phyloP scores from a whole-genome alignment of 2,797 vertebrate species.

The Acipenser oxyrinchus region DNA sequence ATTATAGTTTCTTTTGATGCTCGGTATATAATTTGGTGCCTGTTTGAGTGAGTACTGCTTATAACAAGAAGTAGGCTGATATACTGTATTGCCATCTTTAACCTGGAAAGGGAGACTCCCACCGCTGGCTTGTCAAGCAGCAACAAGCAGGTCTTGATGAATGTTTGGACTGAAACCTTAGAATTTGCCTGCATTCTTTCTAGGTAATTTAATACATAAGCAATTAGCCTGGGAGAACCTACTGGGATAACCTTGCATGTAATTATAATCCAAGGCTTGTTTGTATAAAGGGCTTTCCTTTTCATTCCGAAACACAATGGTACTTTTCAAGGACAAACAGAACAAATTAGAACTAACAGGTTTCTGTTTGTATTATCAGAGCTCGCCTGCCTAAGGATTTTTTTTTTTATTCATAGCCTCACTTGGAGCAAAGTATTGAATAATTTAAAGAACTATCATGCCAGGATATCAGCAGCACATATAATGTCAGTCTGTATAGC shows the following conservation, averaged over 20 bases:
- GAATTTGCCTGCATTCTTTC: slow-evolving; percentile 5
- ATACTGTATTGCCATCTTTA: neutral
- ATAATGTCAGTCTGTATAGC: slow-evolving; percentile 35
- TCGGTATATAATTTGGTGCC: too few relatives aligned
- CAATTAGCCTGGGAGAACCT: slow-evolving; percentile 17
- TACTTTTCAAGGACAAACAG: slow-evolving; percentile 37
- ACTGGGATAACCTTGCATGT: slow-evolving; percentile 15
- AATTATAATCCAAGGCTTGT: slow-evolving; percentile 28
- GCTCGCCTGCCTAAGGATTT: slow-evolving; percentile 42
- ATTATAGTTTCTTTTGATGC: too few relatives aligned
- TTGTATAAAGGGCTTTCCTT: slow-evolving; percentile 10
- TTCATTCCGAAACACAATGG: slow-evolving; percentile 12
- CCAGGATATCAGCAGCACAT: slow-evolving; percentile 50
- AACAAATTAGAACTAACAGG: slow-evolving; percentile 38
- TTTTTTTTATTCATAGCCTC: slow-evolving; percentile 39
- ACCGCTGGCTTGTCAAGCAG: slow-evolving; percentile 31
- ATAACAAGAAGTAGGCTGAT: neutral
- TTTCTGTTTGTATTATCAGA: slow-evolving; percentile 39
- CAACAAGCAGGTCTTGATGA: slow-evolving; percentile 27
- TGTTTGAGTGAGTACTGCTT: too few relatives aligned
- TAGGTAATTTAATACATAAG: slow-evolving; percentile 26
- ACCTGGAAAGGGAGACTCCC: neutral
- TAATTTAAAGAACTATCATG: slow-evolving; percentile 62
- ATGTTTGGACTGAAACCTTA: slow-evolving; percentile 31
- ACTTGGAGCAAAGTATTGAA: slow-evolving; percentile 51